These are phyloP conservation scores for Penelope pileata DNA, from an alignment of 2,113 vertebrate species.

Conservation along the genomic window DNA sequence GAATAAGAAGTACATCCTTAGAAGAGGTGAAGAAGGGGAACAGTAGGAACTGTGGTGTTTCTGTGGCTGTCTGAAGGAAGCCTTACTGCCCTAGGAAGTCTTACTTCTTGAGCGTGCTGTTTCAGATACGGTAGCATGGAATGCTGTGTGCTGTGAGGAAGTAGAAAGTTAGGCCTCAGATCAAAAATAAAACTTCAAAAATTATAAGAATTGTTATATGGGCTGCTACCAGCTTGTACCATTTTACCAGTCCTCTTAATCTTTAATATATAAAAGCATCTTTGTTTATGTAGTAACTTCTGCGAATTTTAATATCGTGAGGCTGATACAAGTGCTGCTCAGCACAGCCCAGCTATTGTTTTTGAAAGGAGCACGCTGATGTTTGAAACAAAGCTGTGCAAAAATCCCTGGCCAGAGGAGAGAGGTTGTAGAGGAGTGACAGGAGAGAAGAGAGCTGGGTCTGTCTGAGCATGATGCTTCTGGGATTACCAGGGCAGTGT, in stretches of 20 bases:
- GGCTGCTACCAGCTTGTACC: neutral
- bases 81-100: neutral
- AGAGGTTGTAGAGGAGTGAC: rapidly evolving
- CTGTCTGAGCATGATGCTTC: rapidly evolving
- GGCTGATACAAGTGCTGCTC: neutral
- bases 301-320: neutral
- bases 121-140: neutral
- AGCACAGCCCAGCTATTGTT: neutral
- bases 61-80: neutral
- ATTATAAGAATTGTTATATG: neutral
- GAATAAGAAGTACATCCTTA: neutral
- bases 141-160: neutral
- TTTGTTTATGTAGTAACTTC: neutral
- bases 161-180: neutral
- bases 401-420: neutral
- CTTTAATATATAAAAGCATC: neutral
- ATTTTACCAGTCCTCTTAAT: neutral
- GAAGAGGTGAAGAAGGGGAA: neutral
- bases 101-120: neutral
- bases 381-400: neutral
- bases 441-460: rapidly evolving
- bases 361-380: rapidly evolving
- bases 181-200: neutral
- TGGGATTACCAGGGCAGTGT: neutral
- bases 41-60: neutral